Evolutionary conservation across 92 coral and sea anemone genomes (phyloP).

Genomic region (Virgularia gustaviana): DNA sequence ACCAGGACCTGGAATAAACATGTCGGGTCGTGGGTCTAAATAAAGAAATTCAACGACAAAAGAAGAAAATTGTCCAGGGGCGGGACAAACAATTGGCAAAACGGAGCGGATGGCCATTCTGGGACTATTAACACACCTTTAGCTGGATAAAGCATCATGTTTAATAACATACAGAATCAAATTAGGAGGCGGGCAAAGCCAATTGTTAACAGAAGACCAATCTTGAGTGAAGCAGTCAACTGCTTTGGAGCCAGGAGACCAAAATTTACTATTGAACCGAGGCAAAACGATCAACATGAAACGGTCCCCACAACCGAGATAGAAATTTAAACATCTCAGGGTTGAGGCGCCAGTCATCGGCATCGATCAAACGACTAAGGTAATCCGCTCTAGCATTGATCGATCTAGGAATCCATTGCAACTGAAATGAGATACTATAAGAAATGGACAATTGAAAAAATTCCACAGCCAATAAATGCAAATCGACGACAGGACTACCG

Average conservation of each 20-base stretch:
- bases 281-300: conserved; percentile 41
- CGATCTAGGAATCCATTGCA: not conserved
- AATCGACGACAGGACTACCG: not conserved
- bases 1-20: conserved; percentile 50
- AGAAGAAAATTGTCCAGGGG: conserved; percentile 3
- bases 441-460: not conserved
- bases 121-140: conserved; percentile 40
- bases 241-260: conserved; percentile 47
- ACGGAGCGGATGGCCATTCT: conserved; percentile 46
- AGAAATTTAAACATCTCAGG: not conserved
- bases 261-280: conserved; percentile 45
- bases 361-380: not conserved
- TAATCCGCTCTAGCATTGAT: not conserved
- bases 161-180: conserved; percentile 37
- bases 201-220: conserved; percentile 41
- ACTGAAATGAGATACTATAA: not conserved
- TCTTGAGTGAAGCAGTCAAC: conserved; percentile 53
- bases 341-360: not conserved
- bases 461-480: not conserved
- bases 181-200: conserved; percentile 57
- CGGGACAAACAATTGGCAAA: conserved; percentile 33
- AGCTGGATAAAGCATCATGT: too few species aligned
- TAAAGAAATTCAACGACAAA: conserved; percentile 36
- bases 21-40: conserved; percentile 12
- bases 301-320: conserved; percentile 63